Evolutionary conservation across 2,888 invertebrate genomes (phyloP).

Genomic region (Eupeodes latifasciatus): DNA sequence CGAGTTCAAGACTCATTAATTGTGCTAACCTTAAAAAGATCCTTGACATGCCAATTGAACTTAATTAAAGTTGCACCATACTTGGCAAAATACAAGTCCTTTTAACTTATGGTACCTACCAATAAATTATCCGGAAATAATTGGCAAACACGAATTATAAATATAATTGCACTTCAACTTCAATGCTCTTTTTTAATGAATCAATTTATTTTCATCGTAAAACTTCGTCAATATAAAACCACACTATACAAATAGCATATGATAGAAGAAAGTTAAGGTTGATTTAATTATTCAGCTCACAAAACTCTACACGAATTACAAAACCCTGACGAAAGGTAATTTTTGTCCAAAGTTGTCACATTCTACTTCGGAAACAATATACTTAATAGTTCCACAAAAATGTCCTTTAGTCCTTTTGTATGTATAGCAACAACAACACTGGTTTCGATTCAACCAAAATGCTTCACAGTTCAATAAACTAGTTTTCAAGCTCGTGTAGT

Average conservation of each 20-base stretch:
- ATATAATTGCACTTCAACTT: neutral
- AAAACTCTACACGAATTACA: neutral
- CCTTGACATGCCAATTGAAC: neutral
- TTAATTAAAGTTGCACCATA: neutral
- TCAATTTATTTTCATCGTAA: neutral
- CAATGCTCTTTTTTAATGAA: neutral
- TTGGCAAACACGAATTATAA: neutral
- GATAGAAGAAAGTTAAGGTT: neutral
- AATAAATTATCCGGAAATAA: neutral
- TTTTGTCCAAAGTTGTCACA: neutral
- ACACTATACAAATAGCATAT: neutral
- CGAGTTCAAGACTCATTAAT: too few relatives aligned
- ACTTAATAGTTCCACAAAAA: neutral
- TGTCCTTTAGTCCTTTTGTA: neutral
- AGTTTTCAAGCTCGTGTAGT: conserved; percentile 1
- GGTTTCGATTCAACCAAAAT: neutral
- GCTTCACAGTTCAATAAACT: conserved; percentile 39
- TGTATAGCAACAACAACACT: neutral
- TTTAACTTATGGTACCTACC: neutral
- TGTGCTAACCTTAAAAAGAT: neutral
- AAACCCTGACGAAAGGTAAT: neutral
- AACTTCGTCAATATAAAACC: neutral
- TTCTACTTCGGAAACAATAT: neutral
- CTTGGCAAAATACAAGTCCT: neutral
- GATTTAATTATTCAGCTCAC: conserved; percentile 14